These are phyloP conservation scores for Zhuqinia jingwanae DNA, from an alignment of 2,888 invertebrate genomes.

Conservation along the genomic window DNA sequence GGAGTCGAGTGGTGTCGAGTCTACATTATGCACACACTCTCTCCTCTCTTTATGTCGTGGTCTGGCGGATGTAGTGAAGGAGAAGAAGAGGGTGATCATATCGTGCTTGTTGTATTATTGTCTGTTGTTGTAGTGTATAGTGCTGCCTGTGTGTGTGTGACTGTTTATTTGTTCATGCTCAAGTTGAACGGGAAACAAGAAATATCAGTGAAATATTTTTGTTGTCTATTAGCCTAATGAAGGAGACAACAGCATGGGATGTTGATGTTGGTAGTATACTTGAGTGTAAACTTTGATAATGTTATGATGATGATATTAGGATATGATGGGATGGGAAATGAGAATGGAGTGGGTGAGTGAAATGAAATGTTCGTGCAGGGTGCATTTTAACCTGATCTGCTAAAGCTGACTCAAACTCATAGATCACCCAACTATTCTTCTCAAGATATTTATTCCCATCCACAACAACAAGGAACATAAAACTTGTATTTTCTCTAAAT, in stretches of 20 bases:
- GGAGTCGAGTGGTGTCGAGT: no score
- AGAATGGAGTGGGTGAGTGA: not conserved
- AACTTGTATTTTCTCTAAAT: no score
- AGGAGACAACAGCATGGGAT: not conserved
- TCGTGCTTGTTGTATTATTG: constrained; percentile 51
- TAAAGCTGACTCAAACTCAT: constrained; percentile 9
- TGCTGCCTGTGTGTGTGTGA: constrained; percentile 36
- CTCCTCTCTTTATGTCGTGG: not conserved
- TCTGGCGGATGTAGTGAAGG: constrained; percentile 41
- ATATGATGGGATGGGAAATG: no score
- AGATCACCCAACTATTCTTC: constrained; percentile 38
- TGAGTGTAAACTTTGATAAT: constrained; percentile 24
- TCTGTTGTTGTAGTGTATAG: constrained; percentile 40
- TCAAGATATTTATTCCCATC: not conserved
- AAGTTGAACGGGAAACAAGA: not conserved
- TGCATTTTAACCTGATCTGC: constrained; percentile 27
- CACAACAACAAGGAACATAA: not conserved
- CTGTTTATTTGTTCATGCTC: constrained; percentile 41
- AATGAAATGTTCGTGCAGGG: constrained; percentile 12
- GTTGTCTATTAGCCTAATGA: no score
- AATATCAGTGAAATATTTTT: constrained; percentile 6
- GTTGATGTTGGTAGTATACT: not conserved
- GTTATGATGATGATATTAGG: constrained; percentile 28
- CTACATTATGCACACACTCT: no score
- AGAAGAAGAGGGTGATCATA: constrained; percentile 50